Evolutionary conservation across 2,888 invertebrate species (phyloP).

Genomic region (Pollenia angustigena): DNA sequence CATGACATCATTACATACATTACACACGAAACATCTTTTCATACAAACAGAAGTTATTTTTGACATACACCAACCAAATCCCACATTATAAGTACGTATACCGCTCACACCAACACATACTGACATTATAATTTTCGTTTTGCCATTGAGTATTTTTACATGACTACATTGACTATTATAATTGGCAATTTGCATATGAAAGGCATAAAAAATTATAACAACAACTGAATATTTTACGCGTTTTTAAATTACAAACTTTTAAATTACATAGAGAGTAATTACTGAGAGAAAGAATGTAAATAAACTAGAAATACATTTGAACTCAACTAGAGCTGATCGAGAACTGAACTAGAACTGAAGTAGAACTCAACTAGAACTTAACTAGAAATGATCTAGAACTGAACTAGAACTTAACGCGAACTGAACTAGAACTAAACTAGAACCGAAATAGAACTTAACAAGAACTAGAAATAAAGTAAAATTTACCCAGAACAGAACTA

Average conservation of each 20-base stretch:
- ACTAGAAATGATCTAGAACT: too few relatives aligned
- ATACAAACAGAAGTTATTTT: not conserved
- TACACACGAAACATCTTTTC: not conserved
- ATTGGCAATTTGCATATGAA: conserved; percentile 72
- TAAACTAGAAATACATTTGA: too few relatives aligned
- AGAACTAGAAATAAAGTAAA: too few relatives aligned
- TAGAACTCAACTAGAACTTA: too few relatives aligned
- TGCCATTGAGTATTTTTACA: conserved; percentile 56
- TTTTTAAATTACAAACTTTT: conserved; percentile 45
- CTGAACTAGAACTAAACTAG: too few relatives aligned
- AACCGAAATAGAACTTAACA: too few relatives aligned
- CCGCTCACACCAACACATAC: not conserved
- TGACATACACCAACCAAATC: not conserved
- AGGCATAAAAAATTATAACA: conserved; percentile 61
- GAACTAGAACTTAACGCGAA: too few relatives aligned
- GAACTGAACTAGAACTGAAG: too few relatives aligned
- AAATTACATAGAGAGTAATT: conserved; percentile 4
- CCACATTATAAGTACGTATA: not conserved
- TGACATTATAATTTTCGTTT: conserved; percentile 44
- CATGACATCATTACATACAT: conserved; percentile 43
- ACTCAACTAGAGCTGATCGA: too few relatives aligned
- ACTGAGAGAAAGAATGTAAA: not conserved
- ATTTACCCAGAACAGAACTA: too few relatives aligned
- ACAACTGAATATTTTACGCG: conserved; percentile 67
- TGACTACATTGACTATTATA: conserved; percentile 67